These are phyloP conservation scores for Caenorhabditis tropicalis DNA, from an alignment of 1,140 invertebrate genomes.

Conservation along the genomic window DNA sequence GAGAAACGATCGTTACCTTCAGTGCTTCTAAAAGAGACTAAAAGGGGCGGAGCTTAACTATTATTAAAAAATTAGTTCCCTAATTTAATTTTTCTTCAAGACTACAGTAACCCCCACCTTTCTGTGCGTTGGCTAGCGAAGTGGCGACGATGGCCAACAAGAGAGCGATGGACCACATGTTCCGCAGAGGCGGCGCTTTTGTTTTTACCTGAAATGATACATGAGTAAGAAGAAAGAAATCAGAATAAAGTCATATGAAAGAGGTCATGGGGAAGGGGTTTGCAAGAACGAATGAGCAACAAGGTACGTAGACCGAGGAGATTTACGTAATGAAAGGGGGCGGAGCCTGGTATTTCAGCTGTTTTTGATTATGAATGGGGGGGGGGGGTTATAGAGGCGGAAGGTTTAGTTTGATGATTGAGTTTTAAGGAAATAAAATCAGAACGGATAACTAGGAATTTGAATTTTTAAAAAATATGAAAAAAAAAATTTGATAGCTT, in stretches of 20 bases:
- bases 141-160: conserved; percentile 12
- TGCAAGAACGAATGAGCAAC: background rate
- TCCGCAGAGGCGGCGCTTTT: background rate
- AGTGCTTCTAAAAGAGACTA: no score
- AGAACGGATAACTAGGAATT: background rate
- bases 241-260: background rate
- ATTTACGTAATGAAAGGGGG: background rate
- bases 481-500: no score
- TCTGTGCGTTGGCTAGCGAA: background rate
- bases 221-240: background rate
- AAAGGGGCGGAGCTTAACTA: no score
- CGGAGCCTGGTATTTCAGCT: background rate
- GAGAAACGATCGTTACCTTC: no score
- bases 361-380: background rate
- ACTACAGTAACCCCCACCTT: background rate
- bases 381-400: background rate
- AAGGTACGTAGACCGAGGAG: background rate
- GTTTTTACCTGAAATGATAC: conserved; percentile 18
- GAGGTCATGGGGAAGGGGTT: background rate
- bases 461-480: no score
- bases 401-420: background rate
- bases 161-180: conserved; percentile 29
- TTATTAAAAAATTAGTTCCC: no score
- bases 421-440: background rate
- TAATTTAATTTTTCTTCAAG: no score